Conservation (phyloP, 2,888 invertebrate species). For the Spodoptera picta region DNA sequence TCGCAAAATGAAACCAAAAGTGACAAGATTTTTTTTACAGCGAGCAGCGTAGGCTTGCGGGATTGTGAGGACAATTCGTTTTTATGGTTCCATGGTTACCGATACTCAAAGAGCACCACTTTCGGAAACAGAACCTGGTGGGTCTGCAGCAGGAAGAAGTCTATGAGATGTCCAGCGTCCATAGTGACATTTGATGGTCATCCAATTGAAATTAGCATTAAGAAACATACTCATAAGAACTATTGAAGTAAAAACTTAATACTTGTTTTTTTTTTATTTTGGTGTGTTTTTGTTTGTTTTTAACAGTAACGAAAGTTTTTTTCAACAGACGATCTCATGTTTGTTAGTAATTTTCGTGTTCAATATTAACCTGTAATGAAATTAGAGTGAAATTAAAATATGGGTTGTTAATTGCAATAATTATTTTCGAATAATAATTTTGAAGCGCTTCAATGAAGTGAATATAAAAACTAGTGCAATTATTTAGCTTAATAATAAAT, state of each 20-base stretch:
- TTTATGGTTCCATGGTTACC: constrained; percentile 58
- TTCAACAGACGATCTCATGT: too few species aligned
- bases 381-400: too few species aligned
- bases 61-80: constrained; percentile 22
- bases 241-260: constrained; percentile 37
- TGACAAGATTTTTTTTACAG: constrained; percentile 3
- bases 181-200: constrained; percentile 58
- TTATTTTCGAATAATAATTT: too few species aligned
- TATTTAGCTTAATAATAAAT: too few species aligned
- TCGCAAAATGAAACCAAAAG: neutral
- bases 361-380: too few species aligned
- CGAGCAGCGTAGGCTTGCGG: constrained; percentile 16
- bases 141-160: constrained; percentile 59
- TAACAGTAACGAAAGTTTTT: too few species aligned
- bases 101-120: constrained; percentile 50
- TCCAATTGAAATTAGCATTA: constrained; percentile 52
- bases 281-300: too few species aligned
- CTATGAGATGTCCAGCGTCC: constrained; percentile 59
- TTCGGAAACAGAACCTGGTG: constrained; percentile 60
- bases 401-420: too few species aligned
- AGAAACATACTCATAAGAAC: constrained; percentile 62
- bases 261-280: too few species aligned
- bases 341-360: too few species aligned
- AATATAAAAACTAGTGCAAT: too few species aligned
- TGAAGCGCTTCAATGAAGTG: too few species aligned